Evolutionary conservation across 2,797 vertebrate species (phyloP).

Genomic region (Phoxinus dragarum): DNA sequence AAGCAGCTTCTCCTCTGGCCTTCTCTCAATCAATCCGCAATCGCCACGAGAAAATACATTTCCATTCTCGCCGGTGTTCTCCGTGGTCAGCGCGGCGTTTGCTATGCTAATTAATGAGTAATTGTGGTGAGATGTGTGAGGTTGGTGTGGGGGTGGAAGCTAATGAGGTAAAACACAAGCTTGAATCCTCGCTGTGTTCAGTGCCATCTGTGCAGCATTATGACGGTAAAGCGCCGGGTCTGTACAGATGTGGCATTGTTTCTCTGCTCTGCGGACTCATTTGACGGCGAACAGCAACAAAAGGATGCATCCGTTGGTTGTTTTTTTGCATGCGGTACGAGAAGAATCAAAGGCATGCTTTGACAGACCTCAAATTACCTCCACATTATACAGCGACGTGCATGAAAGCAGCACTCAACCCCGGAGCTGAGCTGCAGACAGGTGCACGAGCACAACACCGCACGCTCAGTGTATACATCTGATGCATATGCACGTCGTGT

Average conservation of each 20-base stretch:
- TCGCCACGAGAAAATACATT: constrained; percentile 47
- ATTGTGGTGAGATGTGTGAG: constrained; percentile 63
- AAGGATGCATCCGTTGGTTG: constrained; percentile 53
- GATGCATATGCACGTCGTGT: constrained; percentile 9
- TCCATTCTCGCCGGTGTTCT: constrained; percentile 61
- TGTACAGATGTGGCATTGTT: constrained; percentile 61
- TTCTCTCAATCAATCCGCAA: constrained; percentile 50
- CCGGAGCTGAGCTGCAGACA: constrained; percentile 31
- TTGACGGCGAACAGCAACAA: constrained; percentile 58
- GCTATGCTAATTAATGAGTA: constrained; percentile 65
- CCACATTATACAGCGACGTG: constrained; percentile 46
- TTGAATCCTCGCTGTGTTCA: constrained; percentile 56
- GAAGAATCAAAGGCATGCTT: constrained; percentile 52
- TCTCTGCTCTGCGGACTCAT: constrained; percentile 50
- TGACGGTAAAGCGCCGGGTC: constrained; percentile 60
- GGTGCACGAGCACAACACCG: constrained; percentile 46
- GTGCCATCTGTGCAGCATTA: constrained; percentile 61
- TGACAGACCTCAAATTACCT: constrained; percentile 56
- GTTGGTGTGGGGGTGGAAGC: constrained; percentile 50
- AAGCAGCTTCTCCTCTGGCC: constrained; percentile 42
- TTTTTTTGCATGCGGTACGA: constrained; percentile 11
- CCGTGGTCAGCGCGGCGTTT: constrained; percentile 49
- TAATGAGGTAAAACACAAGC: constrained; percentile 60
- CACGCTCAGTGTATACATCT: not conserved
- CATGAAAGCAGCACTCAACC: constrained; percentile 15